These are phyloP conservation scores for Pygmarrhopalites habei DNA, from an alignment of 1,140 invertebrate genomes.

Conservation along the genomic window DNA sequence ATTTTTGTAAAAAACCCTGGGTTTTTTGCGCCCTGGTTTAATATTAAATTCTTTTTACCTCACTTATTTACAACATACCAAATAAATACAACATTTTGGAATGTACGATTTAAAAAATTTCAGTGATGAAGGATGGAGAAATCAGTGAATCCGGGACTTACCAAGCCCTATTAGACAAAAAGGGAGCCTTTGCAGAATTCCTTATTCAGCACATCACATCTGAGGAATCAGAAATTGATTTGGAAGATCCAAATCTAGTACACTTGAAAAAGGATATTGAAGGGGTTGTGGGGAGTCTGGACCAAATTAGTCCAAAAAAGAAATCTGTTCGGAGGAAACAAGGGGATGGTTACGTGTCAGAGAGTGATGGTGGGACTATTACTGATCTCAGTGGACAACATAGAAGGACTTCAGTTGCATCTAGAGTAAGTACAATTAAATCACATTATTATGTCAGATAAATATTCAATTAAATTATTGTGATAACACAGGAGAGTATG, in stretches of 20 bases:
- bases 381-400: slow-evolving; percentile 39
- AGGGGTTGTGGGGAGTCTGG: slow-evolving; percentile 21
- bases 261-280: slow-evolving; percentile 33
- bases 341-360: slow-evolving; percentile 32
- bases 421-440: neutral
- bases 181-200: slow-evolving; percentile 42
- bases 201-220: slow-evolving; percentile 28
- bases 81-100: too few relatives aligned
- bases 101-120: too few relatives aligned
- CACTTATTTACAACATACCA: too few relatives aligned
- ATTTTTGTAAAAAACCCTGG: too few relatives aligned
- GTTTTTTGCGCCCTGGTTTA: too few relatives aligned
- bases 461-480: neutral
- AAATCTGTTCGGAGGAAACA: neutral
- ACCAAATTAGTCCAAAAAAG: slow-evolving; percentile 14
- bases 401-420: neutral
- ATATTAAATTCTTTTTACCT: too few relatives aligned
- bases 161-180: slow-evolving; percentile 39
- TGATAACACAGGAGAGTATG: neutral
- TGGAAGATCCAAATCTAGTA: too few relatives aligned
- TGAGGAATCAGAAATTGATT: slow-evolving; percentile 41
- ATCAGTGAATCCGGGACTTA: slow-evolving; percentile 44
- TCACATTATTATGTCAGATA: too few relatives aligned
- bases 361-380: slow-evolving; percentile 15
- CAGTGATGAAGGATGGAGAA: slow-evolving; percentile 43